Evolutionary conservation across 2,797 vertebrate species (phyloP).

Genomic region (Prunella strophiata): DNA sequence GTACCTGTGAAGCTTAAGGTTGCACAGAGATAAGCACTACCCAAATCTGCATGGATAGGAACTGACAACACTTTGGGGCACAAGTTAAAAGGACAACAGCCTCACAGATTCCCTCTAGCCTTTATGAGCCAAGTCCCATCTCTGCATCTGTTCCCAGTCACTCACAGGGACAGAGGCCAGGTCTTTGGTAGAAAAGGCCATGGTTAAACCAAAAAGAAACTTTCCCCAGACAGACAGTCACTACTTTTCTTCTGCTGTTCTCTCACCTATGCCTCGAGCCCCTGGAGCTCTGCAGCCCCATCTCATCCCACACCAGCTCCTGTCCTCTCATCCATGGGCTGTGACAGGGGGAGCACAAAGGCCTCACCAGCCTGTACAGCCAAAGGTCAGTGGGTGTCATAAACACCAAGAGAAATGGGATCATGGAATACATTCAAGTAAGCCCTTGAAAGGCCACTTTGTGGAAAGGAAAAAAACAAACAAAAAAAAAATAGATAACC

Average conservation of each 20-base stretch:
- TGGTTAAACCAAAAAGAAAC: not conserved
- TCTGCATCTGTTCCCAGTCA: not conserved
- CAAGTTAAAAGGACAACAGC: not conserved
- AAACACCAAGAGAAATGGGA: not conserved
- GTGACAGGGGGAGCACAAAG: not conserved
- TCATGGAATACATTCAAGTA: not conserved
- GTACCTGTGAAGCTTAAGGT: not conserved
- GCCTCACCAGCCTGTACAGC: not conserved
- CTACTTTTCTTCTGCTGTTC: not conserved
- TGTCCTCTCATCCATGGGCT: not conserved
- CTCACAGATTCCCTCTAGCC: not conserved
- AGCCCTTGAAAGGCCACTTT: not conserved
- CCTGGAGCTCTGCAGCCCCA: not conserved
- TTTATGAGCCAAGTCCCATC: not conserved
- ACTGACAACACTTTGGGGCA: not conserved
- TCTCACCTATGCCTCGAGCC: not conserved
- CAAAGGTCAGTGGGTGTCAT: not conserved
- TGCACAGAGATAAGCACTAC: not conserved
- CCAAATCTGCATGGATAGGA: not conserved
- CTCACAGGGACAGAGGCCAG: not conserved
- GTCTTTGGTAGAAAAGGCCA: not conserved
- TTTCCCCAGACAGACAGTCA: not conserved
- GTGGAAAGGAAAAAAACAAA: not conserved
- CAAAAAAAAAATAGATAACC: rapidly evolving
- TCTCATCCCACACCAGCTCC: not conserved